Base-by-base conservation (phyloP, 1,140 invertebrate genomes). In the Sitophilus oryzae region DNA sequence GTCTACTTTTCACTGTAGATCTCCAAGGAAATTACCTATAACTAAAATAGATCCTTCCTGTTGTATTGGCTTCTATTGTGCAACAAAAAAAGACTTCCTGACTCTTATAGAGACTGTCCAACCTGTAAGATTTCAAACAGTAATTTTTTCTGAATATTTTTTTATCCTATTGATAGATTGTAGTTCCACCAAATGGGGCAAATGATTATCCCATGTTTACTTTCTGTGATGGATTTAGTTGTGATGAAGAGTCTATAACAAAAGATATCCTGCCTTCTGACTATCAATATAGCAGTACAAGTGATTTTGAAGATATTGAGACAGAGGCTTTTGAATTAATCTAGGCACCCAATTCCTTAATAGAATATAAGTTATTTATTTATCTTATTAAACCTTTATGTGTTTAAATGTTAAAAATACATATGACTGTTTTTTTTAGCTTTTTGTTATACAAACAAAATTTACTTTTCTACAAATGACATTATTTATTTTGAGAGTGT, bases 11-110 rank as follows among this genome's bases (percentile, higher is more conserved):
- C 92, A 94, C 69, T 94, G 91, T 68, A 76, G 82, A 45, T 87
- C 86, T 16, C 89, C 91, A n/a, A 78, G 89, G 40, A 94, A 93
- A 72, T 81, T 94, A 71, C 79, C 86, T 49, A 77, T 93, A n/a
- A 81, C 73, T 40, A 89, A 89, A 74, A 91, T 96, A 84, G 92
- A 96, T 76, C 92, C 92, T 2, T 93, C 89, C 48, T 93, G 91
- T 72, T 91, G 91, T 60, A 83, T 94, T 37, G 91, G 91, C n/a
- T 95, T 95, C 71, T 93, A 89, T 72, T 86, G 89, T 64, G 75
- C 79, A 37, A 84, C 82, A 48, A 81, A 82, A 73, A 76, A 79
- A 48, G 86, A 93, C 57, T 91, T 93, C 73, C 78, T 88, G 51
- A 82, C 77, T 41, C 88, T 92, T 69, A 71, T 86, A 30, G 82